Conservation (phyloP, 2,113 vertebrate genomes). For the Macroglossus sobrinus region DNA sequence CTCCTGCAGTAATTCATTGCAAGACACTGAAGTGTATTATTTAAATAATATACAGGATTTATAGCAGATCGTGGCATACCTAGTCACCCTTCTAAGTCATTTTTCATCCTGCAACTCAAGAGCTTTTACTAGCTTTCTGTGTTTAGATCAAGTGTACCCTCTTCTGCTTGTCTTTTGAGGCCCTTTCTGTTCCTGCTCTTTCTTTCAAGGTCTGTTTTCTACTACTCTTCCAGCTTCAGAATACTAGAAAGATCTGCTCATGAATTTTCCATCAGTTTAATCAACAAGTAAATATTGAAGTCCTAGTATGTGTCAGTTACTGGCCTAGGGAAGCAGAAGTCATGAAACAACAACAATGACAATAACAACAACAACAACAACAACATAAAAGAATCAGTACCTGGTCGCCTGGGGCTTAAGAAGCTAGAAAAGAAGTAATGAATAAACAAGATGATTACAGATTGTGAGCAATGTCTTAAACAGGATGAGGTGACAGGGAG, state of each 20-base stretch:
- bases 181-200: background rate
- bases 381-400: background rate
- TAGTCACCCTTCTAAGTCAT: background rate
- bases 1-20: slow-evolving; percentile 15
- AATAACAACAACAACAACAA: background rate
- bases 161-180: background rate
- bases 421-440: slow-evolving; percentile 6
- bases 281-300: background rate
- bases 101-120: background rate
- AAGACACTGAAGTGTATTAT: background rate
- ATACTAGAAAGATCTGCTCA: background rate
- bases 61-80: background rate
- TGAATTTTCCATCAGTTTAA: background rate
- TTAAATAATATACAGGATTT: slow-evolving; percentile 1
- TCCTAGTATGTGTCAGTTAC: background rate
- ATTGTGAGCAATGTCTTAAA: background rate
- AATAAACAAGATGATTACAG: background rate
- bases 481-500: background rate
- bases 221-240: background rate
- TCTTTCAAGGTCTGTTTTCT: background rate
- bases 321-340: background rate
- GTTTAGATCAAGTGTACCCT: background rate
- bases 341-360: background rate
- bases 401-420: background rate
- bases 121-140: background rate